phyloP scores from a whole-genome alignment of 2,888 invertebrate genomes.

The Aleiodes testaceus region DNA sequence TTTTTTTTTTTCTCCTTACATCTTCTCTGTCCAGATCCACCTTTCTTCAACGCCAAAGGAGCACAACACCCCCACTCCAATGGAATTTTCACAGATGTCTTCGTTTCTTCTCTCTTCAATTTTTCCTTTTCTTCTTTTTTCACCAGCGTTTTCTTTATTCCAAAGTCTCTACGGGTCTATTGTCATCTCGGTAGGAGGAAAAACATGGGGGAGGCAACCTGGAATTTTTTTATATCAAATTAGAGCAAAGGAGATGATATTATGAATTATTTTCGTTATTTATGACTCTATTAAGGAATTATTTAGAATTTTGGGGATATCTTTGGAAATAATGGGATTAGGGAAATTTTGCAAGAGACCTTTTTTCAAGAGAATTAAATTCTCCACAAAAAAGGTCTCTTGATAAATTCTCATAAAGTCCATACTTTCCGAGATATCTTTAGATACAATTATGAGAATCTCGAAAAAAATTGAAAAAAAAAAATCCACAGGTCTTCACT shows the following conservation, averaged over 20 bases:
- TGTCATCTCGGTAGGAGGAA: not conserved
- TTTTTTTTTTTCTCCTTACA: constrained; percentile 16
- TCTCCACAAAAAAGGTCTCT: too few relatives aligned
- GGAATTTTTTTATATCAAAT: not conserved
- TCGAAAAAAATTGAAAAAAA: not conserved
- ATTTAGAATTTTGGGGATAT: too few relatives aligned
- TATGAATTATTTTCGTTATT: too few relatives aligned
- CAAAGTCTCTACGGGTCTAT: constrained; percentile 9
- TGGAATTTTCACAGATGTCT: constrained; percentile 58
- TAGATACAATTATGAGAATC: too few relatives aligned
- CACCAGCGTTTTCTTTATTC: constrained; percentile 14
- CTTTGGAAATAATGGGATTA: too few relatives aligned
- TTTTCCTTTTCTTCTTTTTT: constrained; percentile 25
- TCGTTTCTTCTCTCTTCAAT: constrained; percentile 45
- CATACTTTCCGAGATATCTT: too few relatives aligned
- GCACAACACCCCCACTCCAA: constrained; percentile 7
- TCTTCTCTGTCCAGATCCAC: constrained; percentile 28
- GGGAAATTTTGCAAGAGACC: too few relatives aligned
- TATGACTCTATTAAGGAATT: too few relatives aligned
- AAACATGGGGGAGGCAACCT: constrained; percentile 42
- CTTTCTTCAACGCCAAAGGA: constrained; percentile 35
- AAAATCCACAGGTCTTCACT: not conserved
- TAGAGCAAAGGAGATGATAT: too few relatives aligned
- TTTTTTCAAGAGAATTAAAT: too few relatives aligned
- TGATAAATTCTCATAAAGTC: too few relatives aligned